Base-by-base conservation (phyloP, 2,888 invertebrate genomes). In the Acanthoscelides obtectus region DNA sequence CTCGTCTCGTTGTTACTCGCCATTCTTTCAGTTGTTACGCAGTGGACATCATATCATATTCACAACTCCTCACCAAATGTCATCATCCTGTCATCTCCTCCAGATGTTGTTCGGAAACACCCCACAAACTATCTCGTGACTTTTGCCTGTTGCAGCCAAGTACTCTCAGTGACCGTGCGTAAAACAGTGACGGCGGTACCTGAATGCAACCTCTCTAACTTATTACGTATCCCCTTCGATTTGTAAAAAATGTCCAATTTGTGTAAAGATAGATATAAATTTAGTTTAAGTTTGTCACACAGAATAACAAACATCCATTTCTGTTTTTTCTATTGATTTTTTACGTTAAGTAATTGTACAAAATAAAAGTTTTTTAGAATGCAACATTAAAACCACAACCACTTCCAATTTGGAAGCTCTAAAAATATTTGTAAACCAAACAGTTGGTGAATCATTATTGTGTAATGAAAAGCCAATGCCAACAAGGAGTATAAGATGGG, bases 171-270 rank as follows among this genome's bases (percentile, higher is more conserved):
- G 81, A 79, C 81, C 80, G 81, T 82, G 81, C 75, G 79, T 79
- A 77, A 75, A 80, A 79, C 79, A 78, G 80, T 79, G 79, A 80
- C 77, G 80, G 82, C 82, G 82, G 83, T 81, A 82, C 81, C 83
- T 83, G 83, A 83, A 83, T 81, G 79, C 66, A 77, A 80, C 81
- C 80, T n/a, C n/a, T n/a, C n/a, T 83, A 82, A 82, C 82, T 83
- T 83, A 85, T 84, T 84, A 84, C 85, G 84, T 85, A 85, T 80
- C 82, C 84, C 83, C 84, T 84, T 85, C 83, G 82, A 84, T 84
- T 85, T 86, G 84, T 85, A 85, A 85, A 86, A 45, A 85, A 85
- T 85, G 86, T 86, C 86, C 86, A 86, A 84, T 86, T 85, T 85
- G 83, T 86, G 86, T 86, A 86, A 86, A 86, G 83, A 85, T 86